Evolutionary conservation across 2,888 invertebrate genomes (phyloP), one percentile per base, ranked within the genome.

Genomic region (Drosophila cyrtoloma): DNA sequence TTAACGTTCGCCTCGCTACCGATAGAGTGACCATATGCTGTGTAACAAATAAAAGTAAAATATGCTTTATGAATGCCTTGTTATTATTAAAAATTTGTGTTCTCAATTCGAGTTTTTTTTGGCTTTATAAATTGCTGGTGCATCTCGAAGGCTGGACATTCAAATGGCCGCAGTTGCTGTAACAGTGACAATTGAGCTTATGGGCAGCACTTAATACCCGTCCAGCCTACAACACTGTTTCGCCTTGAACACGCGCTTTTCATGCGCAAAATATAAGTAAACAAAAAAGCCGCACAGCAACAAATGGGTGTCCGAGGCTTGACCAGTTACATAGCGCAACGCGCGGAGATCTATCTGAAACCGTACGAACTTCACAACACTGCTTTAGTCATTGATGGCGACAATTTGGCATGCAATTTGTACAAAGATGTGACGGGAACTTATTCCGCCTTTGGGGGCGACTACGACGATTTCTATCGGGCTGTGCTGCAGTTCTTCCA

Each of bases 301-400:
- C n/a, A 59, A 74, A 97, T 98, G 98, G 98, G 98, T 14, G 96
- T 98, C 9, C 95, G 95, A 64, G 98, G 98, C 47, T 94, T 98
- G 70, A 97, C 97, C 19, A 96, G 97, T 0, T 98, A 96, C 83
- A 96, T 98, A 74, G 95, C 95, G 39, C 94, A 94, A 75, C 95
- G 96, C 86, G 95, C 96, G 35, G 94, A 96, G 75, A 92, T 94
- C 47, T 96, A 96, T 89, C 94, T 97, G 55, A 94, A 95, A 87
- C 92, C 94, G 12, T 94, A 95, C 84, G 94, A 95, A 74, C 94
- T 98, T 12, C 95, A 96, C 79, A 95, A 97, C 85, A 95, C 95
- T 22, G 94, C 95, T 79, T 92, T 98, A 22, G 95, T 98, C 4
- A 95, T 98, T 53, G 98, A 98, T 93, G 98, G 98, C 0, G 96